A percentile compares a stretch with the other conserved stretches of the same genome.
Evolutionary conservation across 2,888 invertebrate genomes (phyloP).

Genomic region (Dysmachus trigonus): DNA sequence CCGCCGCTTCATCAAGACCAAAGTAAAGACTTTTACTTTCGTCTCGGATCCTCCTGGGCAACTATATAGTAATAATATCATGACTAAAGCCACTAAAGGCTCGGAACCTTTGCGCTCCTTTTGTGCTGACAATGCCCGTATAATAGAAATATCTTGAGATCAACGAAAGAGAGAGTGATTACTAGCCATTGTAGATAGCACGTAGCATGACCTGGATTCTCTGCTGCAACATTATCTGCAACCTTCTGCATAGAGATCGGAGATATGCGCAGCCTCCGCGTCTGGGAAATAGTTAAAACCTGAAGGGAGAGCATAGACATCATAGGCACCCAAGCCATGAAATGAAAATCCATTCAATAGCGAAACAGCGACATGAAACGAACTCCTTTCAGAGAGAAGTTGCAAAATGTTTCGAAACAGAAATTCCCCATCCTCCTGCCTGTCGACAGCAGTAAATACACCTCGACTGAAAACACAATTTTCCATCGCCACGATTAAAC

Average conservation of each 20-base stretch:
- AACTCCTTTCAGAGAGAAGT: constrained; percentile 30
- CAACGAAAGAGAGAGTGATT: constrained; percentile 42
- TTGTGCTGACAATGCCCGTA: constrained; percentile 28
- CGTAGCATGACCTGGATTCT: constrained; percentile 39
- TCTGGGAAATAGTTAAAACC: constrained; percentile 28
- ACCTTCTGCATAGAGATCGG: constrained; percentile 22
- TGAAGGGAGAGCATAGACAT: constrained; percentile 24
- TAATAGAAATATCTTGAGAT: constrained; percentile 35
- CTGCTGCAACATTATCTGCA: constrained; percentile 35
- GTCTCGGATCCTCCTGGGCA: not conserved
- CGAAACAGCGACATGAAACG: constrained; percentile 7
- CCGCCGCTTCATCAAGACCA: not conserved
- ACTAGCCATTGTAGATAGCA: constrained; percentile 38
- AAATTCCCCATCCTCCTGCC: constrained; percentile 10
- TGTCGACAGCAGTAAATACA: constrained; percentile 18
- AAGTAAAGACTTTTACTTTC: constrained; percentile 14
- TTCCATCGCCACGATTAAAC: not conserved
- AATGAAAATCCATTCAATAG: constrained; percentile 22
- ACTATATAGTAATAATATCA: not conserved
- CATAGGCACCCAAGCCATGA: constrained; percentile 27
- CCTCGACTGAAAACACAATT: constrained; percentile 1
- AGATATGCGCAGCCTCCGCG: constrained; percentile 37
- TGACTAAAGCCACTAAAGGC: constrained; percentile 20
- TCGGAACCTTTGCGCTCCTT: not conserved
- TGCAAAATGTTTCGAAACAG: constrained; percentile 35